Evolutionary conservation across 2,113 vertebrate species (phyloP), one percentile per base, ranked within the genome.

Genomic region (Prochilodus magdalenae): DNA sequence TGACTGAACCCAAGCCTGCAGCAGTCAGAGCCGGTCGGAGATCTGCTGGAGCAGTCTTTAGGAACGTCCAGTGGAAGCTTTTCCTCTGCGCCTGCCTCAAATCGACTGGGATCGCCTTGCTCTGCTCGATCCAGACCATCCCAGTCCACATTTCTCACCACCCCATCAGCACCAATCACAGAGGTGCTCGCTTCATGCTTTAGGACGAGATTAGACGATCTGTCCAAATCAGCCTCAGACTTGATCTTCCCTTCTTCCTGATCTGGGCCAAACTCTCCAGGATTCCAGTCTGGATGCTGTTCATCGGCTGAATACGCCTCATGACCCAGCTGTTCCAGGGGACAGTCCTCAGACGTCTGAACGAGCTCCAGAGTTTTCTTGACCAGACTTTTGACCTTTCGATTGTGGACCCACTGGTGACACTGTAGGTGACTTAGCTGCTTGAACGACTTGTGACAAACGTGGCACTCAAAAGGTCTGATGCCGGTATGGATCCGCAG

Each of bases 361-460:
- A 44, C 40, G 8, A 44, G 40, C 40, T 44, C 40, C 40, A 44
- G 40, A 44, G 40, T 44, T 44, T 44, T 44, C 8, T 44, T 44
- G 40, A 44, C 40, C 40, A 44, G 4, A 59, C 2, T 29, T 3
- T 29, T 73, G 33, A 44, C 26, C 2, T 22, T 74, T 59, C 18
- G 75, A 10, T n/a, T 88, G 88, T 96, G 95, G 85, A 93, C 93
- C 81, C 93, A 90, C 80, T 93, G 93, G 89, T 95, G 95, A 85
- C 92, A 93, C 92, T 96, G 95, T 84, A 96, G 92, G 87, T 95
- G 95, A 88, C 94, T 91, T 69, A 94, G 92, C 89, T 96, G 95
- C 87, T 95, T 93, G 83, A 96, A 96, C 29, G 91, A 90, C 87
- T 95, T 96, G 63, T 87, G 91, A 87, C 95, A 96, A 87, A 94